These are phyloP conservation scores for Gisinianus flammeolus DNA, from an alignment of 2,888 invertebrate genomes.

Conservation along the genomic window DNA sequence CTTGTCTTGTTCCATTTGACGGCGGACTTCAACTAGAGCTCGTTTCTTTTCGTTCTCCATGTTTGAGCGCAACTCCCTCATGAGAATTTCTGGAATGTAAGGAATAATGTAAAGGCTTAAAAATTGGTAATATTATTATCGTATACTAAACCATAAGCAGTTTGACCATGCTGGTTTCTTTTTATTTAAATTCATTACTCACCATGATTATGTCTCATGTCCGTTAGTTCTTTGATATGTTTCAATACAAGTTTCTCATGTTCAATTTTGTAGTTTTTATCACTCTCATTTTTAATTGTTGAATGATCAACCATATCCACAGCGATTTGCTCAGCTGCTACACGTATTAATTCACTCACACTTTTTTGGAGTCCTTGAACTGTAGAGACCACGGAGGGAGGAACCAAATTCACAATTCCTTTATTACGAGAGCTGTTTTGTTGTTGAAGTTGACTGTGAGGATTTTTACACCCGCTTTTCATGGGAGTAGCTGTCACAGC, in stretches of 20 bases:
- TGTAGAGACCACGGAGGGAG: constrained; percentile 47
- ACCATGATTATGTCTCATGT: constrained; percentile 76
- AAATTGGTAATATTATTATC: constrained; percentile 1
- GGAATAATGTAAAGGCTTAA: constrained; percentile 11
- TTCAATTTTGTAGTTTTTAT: constrained; percentile 64
- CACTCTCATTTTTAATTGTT: constrained; percentile 38
- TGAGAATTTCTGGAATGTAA: constrained; percentile 67
- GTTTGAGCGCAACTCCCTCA: constrained; percentile 73
- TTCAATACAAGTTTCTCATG: constrained; percentile 74
- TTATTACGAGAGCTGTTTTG: constrained; percentile 15
- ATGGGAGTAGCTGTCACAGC: constrained; percentile 39
- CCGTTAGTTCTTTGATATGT: constrained; percentile 75
- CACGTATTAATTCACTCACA: constrained; percentile 52
- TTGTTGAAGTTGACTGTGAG: neutral
- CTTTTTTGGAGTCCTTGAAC: constrained; percentile 53
- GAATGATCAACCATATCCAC: constrained; percentile 54
- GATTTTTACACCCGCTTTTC: neutral
- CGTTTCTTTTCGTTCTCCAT: constrained; percentile 75
- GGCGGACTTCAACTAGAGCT: constrained; percentile 70
- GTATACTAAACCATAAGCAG: too few species aligned
- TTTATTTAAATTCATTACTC: too few species aligned
- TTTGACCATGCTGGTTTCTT: too few species aligned
- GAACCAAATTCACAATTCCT: constrained; percentile 33
- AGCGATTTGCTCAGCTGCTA: constrained; percentile 54
- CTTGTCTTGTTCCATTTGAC: constrained; percentile 73